These are phyloP conservation scores for Archaeoteleia sp. DNA, from an alignment of 2,888 invertebrate species.

Conservation along the genomic window DNA sequence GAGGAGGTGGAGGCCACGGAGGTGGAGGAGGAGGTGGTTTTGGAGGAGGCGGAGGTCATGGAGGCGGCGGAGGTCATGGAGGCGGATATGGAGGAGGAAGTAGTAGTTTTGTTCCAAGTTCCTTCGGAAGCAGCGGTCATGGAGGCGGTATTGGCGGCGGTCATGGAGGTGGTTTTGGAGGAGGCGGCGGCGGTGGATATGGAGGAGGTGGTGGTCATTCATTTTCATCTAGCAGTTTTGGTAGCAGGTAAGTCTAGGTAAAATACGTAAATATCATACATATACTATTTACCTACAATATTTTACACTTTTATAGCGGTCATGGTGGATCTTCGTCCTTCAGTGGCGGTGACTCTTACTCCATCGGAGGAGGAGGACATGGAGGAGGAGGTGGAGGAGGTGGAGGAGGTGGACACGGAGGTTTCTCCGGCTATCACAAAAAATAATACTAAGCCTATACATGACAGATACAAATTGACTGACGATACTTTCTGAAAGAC, in stretches of 20 bases:
- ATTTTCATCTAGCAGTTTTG: slow-evolving; percentile 17
- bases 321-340: slow-evolving; percentile 29
- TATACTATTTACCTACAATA: background rate
- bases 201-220: slow-evolving; percentile 28
- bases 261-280: background rate
- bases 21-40: slow-evolving; percentile 13
- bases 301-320: slow-evolving; percentile 13
- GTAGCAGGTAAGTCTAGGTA: slow-evolving; percentile 14
- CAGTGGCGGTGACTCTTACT: slow-evolving; percentile 41
- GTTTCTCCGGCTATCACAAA: slow-evolving; percentile 37
- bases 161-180: slow-evolving; percentile 12
- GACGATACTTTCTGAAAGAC: slow-evolving; percentile 12
- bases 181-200: slow-evolving; percentile 5
- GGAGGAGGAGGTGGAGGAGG: slow-evolving; percentile 8
- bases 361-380: slow-evolving; percentile 20
- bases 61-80: background rate
- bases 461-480: background rate
- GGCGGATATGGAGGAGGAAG: slow-evolving; percentile 16
- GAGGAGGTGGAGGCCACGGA: slow-evolving; percentile 14
- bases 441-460: slow-evolving; percentile 26
- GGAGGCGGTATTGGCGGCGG: slow-evolving; percentile 14
- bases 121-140: slow-evolving; percentile 19
- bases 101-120: slow-evolving; percentile 26
- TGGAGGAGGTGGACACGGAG: background rate
- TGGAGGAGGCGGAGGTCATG: slow-evolving; percentile 8